Base-by-base conservation (phyloP, 1,140 invertebrate species). In the Calosoma granatense region DNA sequence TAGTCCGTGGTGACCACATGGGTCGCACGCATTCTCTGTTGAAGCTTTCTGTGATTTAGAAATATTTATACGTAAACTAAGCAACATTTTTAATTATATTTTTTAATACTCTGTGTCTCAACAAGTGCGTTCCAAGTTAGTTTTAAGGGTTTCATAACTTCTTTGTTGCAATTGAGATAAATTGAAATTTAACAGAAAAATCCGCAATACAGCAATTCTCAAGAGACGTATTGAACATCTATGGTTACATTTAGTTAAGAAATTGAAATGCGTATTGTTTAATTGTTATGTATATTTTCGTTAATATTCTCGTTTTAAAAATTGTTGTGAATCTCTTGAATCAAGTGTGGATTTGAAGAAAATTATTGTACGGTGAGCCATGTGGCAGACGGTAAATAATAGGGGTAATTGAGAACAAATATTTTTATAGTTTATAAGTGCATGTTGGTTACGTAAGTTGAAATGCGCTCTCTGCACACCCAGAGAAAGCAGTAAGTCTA, bases 1-100 rank as follows among this genome's bases (percentile, higher is more conserved):
- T 67, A 65, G 59, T 68, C 61, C 62, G 67, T 66, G 68, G 65
- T 67, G 68, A 67, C 68, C 68, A 62, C 67, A 70, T 70, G 67
- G 68, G 68, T 70, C 68, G 68, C 59, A 64, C 67, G 68, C 68
- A 65, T 65, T 65, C 64, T 67, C 15, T 12, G 9, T 4, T 47
- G 9, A 47, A 47, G 15, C 41, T 12, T 47, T 47, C 41, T 47
- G 41, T 47, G 41, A 47, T 47, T 3, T 36, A 47, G 17, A 47
- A 47, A 17, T 47, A 47, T 47, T 30, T 30, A 30, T 30, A 30
- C 26, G 26, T 30, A 30, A 30, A 30, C 14, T 30, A 30, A 30
- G 26, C 26, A 30, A 30, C 14, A 30, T 6, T 30, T 30, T 47
- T 17, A 47, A 47, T 12, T 17, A 4, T 47, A 47, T 47, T 47